Evolutionary conservation across 2,113 vertebrate species (phyloP).

Genomic region (Megaceryle torquata): DNA sequence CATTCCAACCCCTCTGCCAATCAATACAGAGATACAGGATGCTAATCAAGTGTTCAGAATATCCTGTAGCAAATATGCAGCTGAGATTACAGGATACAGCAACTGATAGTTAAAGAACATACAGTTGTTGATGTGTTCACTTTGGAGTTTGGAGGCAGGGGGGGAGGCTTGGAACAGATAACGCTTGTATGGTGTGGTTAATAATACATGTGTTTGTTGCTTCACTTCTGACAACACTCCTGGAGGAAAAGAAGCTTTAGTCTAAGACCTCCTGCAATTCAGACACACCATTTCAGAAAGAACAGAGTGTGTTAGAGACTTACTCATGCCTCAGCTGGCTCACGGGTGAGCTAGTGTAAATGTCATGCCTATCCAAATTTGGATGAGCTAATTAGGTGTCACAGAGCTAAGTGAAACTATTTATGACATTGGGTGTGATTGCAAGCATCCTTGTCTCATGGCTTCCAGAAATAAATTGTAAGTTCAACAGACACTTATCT

Average conservation of each 20-base stretch:
- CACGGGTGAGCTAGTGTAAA: neutral
- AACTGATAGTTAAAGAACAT: neutral
- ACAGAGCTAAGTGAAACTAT: neutral
- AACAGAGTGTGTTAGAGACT: neutral
- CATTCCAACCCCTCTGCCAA: neutral
- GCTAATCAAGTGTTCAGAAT: neutral
- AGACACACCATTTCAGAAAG: neutral
- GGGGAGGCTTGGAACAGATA: neutral
- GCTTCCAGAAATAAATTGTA: neutral
- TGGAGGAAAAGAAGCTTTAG: neutral
- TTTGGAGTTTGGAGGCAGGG: neutral
- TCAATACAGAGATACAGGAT: neutral
- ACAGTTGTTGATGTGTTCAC: neutral
- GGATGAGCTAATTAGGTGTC: conserved; percentile 20
- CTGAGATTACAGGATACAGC: neutral
- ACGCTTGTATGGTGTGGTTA: neutral
- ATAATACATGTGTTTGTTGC: neutral
- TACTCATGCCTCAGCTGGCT: neutral
- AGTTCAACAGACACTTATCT: neutral
- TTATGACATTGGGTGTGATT: neutral
- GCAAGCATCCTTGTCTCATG: neutral
- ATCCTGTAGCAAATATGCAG: neutral
- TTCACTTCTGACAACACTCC: neutral
- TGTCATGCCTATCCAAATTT: conserved; percentile 32
- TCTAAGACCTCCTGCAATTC: neutral